Percentiles rank a stretch among this genome's conserved stretches.
Evolutionary conservation across 2,888 invertebrate species (phyloP).

Genomic region (Stegana nigrithorax): DNA sequence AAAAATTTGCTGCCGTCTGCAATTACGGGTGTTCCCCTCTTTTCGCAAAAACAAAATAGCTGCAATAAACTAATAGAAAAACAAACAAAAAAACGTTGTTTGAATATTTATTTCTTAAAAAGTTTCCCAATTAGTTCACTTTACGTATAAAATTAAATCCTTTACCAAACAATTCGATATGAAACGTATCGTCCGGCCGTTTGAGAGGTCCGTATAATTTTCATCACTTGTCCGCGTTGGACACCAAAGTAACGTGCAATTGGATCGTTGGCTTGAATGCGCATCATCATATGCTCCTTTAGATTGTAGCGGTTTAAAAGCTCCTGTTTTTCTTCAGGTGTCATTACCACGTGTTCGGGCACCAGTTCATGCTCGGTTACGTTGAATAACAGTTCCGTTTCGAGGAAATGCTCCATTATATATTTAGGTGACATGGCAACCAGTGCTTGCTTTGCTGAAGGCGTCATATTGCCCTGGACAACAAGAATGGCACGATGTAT

Average conservation of each 20-base stretch:
- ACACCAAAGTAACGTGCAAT: conserved; percentile 98
- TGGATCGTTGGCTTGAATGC: conserved; percentile 98
- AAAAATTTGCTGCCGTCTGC: too few relatives aligned
- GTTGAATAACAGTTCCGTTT: conserved; percentile 95
- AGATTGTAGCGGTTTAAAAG: conserved; percentile 93
- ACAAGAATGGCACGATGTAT: conserved; percentile 98
- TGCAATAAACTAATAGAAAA: too few relatives aligned
- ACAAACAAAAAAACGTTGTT: too few relatives aligned
- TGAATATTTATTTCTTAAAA: too few relatives aligned
- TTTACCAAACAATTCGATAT: too few relatives aligned
- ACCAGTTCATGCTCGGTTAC: conserved; percentile 98
- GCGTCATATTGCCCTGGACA: conserved; percentile 98
- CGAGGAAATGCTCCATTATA: conserved; percentile 94
- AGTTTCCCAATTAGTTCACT: too few relatives aligned
- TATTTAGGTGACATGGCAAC: conserved; percentile 99
- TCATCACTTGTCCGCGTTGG: conserved; percentile 98
- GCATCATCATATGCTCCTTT: conserved; percentile 98
- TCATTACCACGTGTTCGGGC: conserved; percentile 98
- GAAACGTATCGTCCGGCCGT: conserved; percentile 99
- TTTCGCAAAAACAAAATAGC: too few relatives aligned
- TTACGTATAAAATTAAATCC: too few relatives aligned
- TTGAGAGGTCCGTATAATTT: conserved; percentile 97
- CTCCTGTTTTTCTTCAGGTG: conserved; percentile 97
- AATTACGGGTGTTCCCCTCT: too few relatives aligned
- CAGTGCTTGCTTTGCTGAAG: conserved; percentile 96